Evolutionary conservation across 2,888 invertebrate species (phyloP).

Genomic region (Caenorhabditis sp.): DNA sequence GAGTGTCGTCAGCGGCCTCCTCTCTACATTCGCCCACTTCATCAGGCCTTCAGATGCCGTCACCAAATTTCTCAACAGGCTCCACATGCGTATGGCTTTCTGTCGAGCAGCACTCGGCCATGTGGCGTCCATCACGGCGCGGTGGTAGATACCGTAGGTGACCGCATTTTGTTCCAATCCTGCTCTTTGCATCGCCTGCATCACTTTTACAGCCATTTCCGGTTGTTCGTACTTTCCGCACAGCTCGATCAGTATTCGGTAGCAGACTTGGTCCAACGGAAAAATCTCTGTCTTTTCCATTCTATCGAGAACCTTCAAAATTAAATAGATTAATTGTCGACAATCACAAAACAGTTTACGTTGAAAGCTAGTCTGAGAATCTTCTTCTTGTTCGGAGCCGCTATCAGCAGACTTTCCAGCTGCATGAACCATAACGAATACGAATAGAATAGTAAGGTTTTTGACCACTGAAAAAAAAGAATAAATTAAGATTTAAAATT

Average conservation of each 20-base stretch:
- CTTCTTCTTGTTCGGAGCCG: conserved; percentile 85
- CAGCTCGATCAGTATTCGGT: conserved; percentile 97
- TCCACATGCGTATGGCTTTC: conserved; percentile 70
- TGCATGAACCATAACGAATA: conserved; percentile 93
- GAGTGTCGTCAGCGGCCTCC: conserved; percentile 12
- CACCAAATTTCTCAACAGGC: conserved; percentile 55
- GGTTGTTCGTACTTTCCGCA: conserved; percentile 93
- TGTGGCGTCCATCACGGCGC: conserved; percentile 83
- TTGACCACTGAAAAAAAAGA: conserved; percentile 69
- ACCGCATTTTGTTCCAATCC: conserved; percentile 96
- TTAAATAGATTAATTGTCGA: background rate
- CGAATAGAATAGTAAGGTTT: conserved; percentile 81
- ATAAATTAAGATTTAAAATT: background rate
- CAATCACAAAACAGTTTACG: conserved; percentile 55
- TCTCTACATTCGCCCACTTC: conserved; percentile 39
- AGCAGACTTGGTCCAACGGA: conserved; percentile 85
- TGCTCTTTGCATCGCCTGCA: conserved; percentile 88
- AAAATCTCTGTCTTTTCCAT: conserved; percentile 85
- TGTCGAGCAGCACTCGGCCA: conserved; percentile 71
- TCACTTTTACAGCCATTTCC: conserved; percentile 90
- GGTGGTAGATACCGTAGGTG: conserved; percentile 91
- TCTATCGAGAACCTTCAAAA: conserved; percentile 84
- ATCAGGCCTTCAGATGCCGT: conserved; percentile 12
- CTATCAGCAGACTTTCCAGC: conserved; percentile 87
- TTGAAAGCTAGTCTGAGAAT: conserved; percentile 82